A percentile compares a stretch with the other conserved stretches of the same genome.
Conservation (phyloP, 2,888 invertebrate genomes). For the Pocota personata region DNA sequence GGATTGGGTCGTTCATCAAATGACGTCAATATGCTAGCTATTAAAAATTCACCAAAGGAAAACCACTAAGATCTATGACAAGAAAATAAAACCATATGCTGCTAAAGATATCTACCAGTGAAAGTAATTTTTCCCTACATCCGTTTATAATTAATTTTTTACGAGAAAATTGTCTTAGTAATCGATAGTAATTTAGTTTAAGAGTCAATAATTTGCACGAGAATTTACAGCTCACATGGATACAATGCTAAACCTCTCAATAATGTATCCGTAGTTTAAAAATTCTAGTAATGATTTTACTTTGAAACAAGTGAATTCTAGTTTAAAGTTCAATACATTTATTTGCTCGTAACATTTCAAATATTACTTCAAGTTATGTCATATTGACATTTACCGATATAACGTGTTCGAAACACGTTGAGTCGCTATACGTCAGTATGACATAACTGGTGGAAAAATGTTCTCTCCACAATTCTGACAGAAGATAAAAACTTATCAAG, state of each 20-base stretch:
- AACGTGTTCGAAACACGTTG: not conserved
- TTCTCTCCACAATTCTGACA: not conserved
- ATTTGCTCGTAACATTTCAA: not conserved
- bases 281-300: not conserved
- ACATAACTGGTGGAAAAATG: not conserved
- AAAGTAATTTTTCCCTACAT: not conserved
- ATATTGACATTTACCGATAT: not conserved
- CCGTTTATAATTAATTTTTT: not conserved
- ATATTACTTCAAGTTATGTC: not conserved
- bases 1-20: not conserved
- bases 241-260: not conserved
- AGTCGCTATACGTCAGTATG: not conserved
- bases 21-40: not conserved
- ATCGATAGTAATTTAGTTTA: conserved; percentile 4
- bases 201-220: not conserved
- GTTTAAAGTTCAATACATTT: not conserved
- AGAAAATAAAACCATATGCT: not conserved
- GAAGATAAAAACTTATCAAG: not conserved
- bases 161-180: not conserved
- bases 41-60: not conserved
- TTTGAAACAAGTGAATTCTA: not conserved
- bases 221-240: not conserved
- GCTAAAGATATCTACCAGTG: not conserved
- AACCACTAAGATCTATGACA: not conserved
- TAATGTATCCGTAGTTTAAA: not conserved